These are phyloP conservation scores for Hippocampus comes DNA, from an alignment of 2,113 vertebrate genomes.

Conservation along the genomic window DNA sequence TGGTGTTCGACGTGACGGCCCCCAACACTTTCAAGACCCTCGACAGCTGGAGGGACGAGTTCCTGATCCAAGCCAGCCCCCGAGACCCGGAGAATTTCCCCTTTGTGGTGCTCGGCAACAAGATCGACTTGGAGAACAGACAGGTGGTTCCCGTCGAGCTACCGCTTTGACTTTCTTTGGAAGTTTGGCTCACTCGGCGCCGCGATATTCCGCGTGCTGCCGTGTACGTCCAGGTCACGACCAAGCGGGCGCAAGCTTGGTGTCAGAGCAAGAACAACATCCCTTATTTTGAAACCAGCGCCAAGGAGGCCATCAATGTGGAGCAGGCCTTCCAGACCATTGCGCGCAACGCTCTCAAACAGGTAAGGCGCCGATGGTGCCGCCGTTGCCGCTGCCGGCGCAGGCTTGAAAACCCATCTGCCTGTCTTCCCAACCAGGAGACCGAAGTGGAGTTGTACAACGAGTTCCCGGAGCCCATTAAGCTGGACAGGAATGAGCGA, in stretches of 20 bases:
- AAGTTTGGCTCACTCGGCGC: neutral
- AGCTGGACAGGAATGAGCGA: slow-evolving; percentile 90
- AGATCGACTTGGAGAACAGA: slow-evolving; percentile 95
- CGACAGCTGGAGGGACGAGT: slow-evolving; percentile 93
- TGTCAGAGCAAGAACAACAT: slow-evolving; percentile 99
- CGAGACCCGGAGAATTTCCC: slow-evolving; percentile 93
- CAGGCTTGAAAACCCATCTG: neutral
- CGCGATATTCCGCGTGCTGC: neutral
- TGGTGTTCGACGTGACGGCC: slow-evolving; percentile 92
- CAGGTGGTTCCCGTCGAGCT: slow-evolving; percentile 39
- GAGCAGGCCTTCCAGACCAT: slow-evolving; percentile 97
- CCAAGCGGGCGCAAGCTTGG: slow-evolving; percentile 93
- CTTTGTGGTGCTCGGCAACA: slow-evolving; percentile 92
- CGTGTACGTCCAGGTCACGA: slow-evolving; percentile 79
- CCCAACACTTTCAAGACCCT: slow-evolving; percentile 94
- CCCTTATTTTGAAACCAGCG: slow-evolving; percentile 95
- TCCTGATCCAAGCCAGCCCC: slow-evolving; percentile 92
- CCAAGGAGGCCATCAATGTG: slow-evolving; percentile 96
- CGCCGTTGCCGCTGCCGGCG: neutral
- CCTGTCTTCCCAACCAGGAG: slow-evolving; percentile 70
- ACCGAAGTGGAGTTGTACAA: slow-evolving; percentile 97
- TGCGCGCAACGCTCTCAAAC: slow-evolving; percentile 94
- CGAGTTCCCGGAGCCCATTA: slow-evolving; percentile 94
- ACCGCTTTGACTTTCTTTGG: neutral
- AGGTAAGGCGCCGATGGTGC: slow-evolving; percentile 67